Evolutionary conservation across 2,797 vertebrate species (phyloP).

Genomic region (Acropternis orthonyx): DNA sequence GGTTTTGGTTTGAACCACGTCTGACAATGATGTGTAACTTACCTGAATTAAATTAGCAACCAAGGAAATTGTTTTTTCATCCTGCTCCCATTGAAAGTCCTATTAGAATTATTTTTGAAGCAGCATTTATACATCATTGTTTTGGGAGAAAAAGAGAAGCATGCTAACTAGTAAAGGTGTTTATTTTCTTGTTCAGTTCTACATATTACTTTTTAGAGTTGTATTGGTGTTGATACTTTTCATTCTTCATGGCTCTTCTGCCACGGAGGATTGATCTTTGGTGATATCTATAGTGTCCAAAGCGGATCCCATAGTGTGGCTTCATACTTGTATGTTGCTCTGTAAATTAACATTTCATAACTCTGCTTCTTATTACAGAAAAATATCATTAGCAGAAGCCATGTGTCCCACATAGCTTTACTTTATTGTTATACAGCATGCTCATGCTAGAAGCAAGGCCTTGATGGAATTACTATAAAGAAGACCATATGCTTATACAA

Average conservation of each 20-base stretch:
- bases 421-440: not conserved
- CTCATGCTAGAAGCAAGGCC: not conserved
- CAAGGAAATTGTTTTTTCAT: not conserved
- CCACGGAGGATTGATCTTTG: not conserved
- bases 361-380: not conserved
- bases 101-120: not conserved
- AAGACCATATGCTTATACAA: not conserved
- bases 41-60: not conserved
- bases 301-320: not conserved
- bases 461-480: not conserved
- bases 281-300: not conserved
- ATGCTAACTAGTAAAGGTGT: not conserved
- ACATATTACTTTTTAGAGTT: not conserved
- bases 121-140: not conserved
- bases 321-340: not conserved
- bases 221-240: not conserved
- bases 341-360: not conserved
- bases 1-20: not conserved
- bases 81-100: not conserved
- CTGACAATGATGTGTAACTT: not conserved
- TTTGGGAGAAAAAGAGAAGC: not conserved
- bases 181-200: not conserved
- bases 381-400: not conserved
- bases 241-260: not conserved
- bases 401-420: not conserved